Percentiles rank a stretch among this genome's conserved stretches.
Conservation (phyloP, 2,113 vertebrate genomes). For the Choloepus hoffmanni region DNA sequence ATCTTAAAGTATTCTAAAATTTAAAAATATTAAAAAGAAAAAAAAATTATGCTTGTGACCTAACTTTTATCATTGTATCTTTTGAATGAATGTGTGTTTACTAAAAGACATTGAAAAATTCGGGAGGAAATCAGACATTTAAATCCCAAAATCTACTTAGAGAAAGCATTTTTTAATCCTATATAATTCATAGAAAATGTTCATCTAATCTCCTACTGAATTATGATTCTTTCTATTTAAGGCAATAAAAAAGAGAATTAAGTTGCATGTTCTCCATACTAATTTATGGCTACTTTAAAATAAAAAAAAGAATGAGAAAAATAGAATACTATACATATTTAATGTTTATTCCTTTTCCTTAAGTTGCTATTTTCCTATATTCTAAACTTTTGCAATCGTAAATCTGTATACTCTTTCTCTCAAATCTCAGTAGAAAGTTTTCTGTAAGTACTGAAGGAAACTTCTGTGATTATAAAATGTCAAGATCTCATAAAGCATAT, state of each 20-base stretch:
- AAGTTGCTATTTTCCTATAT: slow-evolving; percentile 46
- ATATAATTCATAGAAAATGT: slow-evolving; percentile 59
- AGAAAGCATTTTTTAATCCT: slow-evolving; percentile 60
- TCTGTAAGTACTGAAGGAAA: slow-evolving; percentile 67
- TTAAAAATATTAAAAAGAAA: no score
- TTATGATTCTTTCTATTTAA: slow-evolving; percentile 65
- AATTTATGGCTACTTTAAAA: slow-evolving; percentile 61
- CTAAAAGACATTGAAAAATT: slow-evolving; percentile 53
- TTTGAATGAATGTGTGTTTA: slow-evolving; percentile 35
- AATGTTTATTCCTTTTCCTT: slow-evolving; percentile 57
- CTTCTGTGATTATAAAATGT: slow-evolving; percentile 68
- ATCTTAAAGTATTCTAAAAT: no score
- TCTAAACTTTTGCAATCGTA: slow-evolving; percentile 61
- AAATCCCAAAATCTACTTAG: slow-evolving; percentile 56
- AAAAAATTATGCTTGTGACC: not conserved
- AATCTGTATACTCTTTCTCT: slow-evolving; percentile 36
- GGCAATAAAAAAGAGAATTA: slow-evolving; percentile 73
- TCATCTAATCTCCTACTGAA: slow-evolving; percentile 62
- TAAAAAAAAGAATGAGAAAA: not conserved
- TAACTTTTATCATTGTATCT: not conserved
- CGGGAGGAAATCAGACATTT: slow-evolving; percentile 48
- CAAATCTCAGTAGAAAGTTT: slow-evolving; percentile 72
- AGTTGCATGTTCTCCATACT: slow-evolving; percentile 66
- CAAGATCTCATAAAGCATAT: slow-evolving; percentile 65
- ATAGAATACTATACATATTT: slow-evolving; percentile 10